Conservation (phyloP, 2,113 vertebrate genomes). For the Perca fluviatilis region DNA sequence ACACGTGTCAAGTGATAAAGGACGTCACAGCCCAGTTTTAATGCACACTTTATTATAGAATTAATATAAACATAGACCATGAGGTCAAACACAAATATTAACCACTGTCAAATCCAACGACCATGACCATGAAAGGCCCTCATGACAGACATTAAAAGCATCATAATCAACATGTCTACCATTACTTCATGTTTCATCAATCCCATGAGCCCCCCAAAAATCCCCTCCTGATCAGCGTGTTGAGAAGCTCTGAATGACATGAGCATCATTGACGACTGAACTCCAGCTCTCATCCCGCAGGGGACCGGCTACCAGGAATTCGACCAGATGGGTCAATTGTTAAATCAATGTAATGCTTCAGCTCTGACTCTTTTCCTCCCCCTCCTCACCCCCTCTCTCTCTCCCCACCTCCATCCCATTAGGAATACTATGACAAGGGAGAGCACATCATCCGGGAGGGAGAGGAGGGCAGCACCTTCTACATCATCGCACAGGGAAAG, state of each 20-base stretch:
- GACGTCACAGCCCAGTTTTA: neutral
- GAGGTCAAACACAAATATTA: neutral
- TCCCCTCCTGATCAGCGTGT: neutral
- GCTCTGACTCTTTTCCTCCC: slow-evolving; percentile 32
- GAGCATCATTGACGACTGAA: slow-evolving; percentile 21
- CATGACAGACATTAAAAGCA: slow-evolving; percentile 14
- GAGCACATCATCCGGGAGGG: slow-evolving; percentile 85
- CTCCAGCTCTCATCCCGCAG: slow-evolving; percentile 17
- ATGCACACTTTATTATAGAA: neutral
- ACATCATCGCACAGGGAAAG: slow-evolving; percentile 87
- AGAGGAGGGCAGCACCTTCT: slow-evolving; percentile 86
- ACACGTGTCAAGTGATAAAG: neutral
- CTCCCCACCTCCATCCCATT: neutral
- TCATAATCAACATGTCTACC: slow-evolving; percentile 18
- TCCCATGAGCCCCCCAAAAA: neutral
- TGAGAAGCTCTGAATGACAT: slow-evolving; percentile 17
- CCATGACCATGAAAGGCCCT: neutral
- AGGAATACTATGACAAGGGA: slow-evolving; percentile 87
- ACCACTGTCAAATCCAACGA: neutral
- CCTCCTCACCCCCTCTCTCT: neutral
- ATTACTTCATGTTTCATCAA: slow-evolving; percentile 1
- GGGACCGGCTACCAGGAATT: slow-evolving; percentile 60
- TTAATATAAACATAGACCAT: neutral
- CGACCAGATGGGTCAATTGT: slow-evolving; percentile 35
- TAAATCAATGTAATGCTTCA: slow-evolving; percentile 51